Evolutionary conservation across 2,797 vertebrate species (phyloP), one percentile per base, ranked within the genome.

Genomic region (Protonibea diacanthus): DNA sequence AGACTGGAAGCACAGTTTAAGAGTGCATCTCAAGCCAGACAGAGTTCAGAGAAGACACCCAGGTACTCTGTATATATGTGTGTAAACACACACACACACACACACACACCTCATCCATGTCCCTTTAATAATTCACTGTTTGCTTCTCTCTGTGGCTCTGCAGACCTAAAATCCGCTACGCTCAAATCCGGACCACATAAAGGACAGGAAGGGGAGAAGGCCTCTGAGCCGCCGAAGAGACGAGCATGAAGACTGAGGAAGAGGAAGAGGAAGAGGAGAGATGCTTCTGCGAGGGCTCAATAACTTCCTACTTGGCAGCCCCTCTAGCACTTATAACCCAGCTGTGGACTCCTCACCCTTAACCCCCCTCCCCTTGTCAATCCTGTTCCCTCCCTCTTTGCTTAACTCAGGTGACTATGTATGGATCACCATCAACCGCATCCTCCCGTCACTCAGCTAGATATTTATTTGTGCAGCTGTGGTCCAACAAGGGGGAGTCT

Each of bases 1-100:
- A 96, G 96, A 72, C 93, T 99, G 9, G 97, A 99, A 94, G 95
- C 95, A 8, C 98, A 98, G 74, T 95, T 99, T 84, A 98, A 95
- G 88, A 95, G 94, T 62, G 80, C 94, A 0, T 92, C 94, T 3
- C 96, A 97, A 84, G 63, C 90, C 81, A 95, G 86, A 75, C 97
- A 96, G 63, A 95, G 86, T 23, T 86, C 96, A 60, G 97, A 99
- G 78, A 99, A 98, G 91, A 96, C 94, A 25, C 85, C 93, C 58
- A 97, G 96, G 97, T 97, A 92, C 92, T 25, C 12, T 59, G 5
- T 21, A 3, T 1, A 20, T 29, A 29, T 38, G 33, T 38, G 33
- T 38, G 33, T 38, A 68, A 38, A 42, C 13, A 56, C 25, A 25
- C 29, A 11, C 13, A 21, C 12, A 25, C 8, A 25, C 29, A 11